These are phyloP conservation scores for Nansenia antarctica DNA, from an alignment of 2,113 vertebrate genomes.

Conservation along the genomic window DNA sequence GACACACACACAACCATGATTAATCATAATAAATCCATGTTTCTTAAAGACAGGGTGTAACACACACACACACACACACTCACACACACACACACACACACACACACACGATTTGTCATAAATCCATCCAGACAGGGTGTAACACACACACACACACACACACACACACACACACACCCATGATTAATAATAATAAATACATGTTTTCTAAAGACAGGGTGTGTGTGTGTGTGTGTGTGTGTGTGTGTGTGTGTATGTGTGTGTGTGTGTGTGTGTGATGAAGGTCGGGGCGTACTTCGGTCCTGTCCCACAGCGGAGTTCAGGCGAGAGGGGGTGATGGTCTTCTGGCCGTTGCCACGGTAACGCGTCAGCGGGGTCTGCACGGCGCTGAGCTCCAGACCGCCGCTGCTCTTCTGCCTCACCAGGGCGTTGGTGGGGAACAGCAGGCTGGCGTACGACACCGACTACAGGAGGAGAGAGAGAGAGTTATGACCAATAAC, in stretches of 20 bases:
- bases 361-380: constrained; percentile 70
- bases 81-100: too few species aligned
- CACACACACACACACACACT: too few species aligned
- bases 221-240: background rate
- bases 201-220: background rate
- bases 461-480: constrained; percentile 76
- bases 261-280: background rate
- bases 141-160: background rate
- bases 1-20: background rate
- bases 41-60: too few species aligned
- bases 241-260: background rate
- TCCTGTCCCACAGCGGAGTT: constrained; percentile 74
- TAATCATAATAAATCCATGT: background rate
- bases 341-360: constrained; percentile 73
- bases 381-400: constrained; percentile 59
- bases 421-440: constrained; percentile 93
- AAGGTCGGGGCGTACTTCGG: constrained; percentile 68
- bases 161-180: background rate
- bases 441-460: constrained; percentile 94
- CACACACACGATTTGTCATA: too few species aligned
- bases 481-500: background rate
- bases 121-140: too few species aligned
- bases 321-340: constrained; percentile 74
- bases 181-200: too few species aligned
- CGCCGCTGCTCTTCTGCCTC: constrained; percentile 73